phyloP scores from a whole-genome alignment of 2,888 invertebrate genomes.

The Epinotia nisella region DNA sequence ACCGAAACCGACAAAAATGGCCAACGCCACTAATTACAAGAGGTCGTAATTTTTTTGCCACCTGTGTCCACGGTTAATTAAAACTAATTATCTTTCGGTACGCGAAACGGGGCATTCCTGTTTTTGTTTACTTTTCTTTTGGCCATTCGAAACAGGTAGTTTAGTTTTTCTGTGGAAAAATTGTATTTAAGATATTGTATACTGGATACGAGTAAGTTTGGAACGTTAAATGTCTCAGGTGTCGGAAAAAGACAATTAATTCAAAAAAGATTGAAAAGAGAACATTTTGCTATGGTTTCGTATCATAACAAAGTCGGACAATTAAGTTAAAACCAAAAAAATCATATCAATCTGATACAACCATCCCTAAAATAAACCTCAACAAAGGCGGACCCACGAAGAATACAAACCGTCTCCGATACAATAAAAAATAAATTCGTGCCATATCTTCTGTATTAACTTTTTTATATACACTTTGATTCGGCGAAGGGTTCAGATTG shows the following conservation, averaged over 20 bases:
- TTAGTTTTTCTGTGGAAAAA: conserved; percentile 1
- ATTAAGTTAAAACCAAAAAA: neutral
- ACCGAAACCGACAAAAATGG: conserved; percentile 5
- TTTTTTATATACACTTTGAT: conserved; percentile 42
- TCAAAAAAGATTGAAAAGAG: neutral
- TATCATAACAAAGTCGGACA: neutral
- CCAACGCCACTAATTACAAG: conserved; percentile 10
- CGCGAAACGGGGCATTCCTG: neutral
- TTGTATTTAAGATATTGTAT: neutral
- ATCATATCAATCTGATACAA: neutral
- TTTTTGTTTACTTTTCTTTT: conserved; percentile 6
- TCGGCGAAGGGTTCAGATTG: conserved; percentile 41
- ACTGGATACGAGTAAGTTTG: no score
- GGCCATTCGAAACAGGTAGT: neutral
- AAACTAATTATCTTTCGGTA: conserved; percentile 27
- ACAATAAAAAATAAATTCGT: conserved; percentile 39
- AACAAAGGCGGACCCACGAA: conserved; percentile 5
- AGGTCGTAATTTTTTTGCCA: conserved; percentile 17
- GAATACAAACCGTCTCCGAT: conserved; percentile 28
- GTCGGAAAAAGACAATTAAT: no score
- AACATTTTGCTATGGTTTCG: neutral
- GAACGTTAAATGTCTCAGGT: no score
- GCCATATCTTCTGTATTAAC: conserved; percentile 41
- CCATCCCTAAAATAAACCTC: neutral
- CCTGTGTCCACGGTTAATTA: conserved; percentile 26